Conservation (phyloP, 2,797 vertebrate species). For the Gila robusta region DNA sequence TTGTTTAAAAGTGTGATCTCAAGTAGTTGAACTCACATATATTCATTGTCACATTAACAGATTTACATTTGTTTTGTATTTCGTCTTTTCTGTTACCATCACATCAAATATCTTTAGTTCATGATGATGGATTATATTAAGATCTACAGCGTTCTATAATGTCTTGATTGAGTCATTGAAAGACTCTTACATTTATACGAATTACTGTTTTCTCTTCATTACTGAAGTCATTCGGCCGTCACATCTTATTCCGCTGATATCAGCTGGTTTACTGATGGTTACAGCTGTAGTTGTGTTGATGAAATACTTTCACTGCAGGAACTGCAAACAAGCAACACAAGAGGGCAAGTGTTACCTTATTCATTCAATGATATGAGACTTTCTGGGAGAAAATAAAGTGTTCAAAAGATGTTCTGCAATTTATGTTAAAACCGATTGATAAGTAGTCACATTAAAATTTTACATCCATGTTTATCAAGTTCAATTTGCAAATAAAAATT, state of each 20-base stretch:
- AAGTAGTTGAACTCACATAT: too few species aligned
- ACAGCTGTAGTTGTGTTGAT: neutral
- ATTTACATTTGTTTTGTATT: neutral
- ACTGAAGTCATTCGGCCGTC: neutral
- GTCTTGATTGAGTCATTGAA: neutral
- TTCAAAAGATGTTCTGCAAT: neutral
- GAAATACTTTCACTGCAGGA: neutral
- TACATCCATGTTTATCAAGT: too few species aligned
- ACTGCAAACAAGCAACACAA: neutral
- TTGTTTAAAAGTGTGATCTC: too few species aligned
- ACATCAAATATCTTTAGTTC: neutral
- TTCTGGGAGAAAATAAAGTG: neutral
- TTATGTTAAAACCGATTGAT: neutral
- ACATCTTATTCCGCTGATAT: neutral
- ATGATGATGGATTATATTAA: neutral
- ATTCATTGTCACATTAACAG: neutral
- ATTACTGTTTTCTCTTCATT: neutral
- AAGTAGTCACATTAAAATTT: too few species aligned
- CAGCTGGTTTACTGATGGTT: neutral
- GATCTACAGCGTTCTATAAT: neutral
- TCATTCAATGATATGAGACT: neutral
- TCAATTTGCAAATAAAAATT: neutral
- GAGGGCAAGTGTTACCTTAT: neutral
- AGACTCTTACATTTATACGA: neutral
- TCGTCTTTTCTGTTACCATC: neutral